Evolutionary conservation across 2,113 vertebrate species (phyloP).

Genomic region (Eretmochelys imbricata): DNA sequence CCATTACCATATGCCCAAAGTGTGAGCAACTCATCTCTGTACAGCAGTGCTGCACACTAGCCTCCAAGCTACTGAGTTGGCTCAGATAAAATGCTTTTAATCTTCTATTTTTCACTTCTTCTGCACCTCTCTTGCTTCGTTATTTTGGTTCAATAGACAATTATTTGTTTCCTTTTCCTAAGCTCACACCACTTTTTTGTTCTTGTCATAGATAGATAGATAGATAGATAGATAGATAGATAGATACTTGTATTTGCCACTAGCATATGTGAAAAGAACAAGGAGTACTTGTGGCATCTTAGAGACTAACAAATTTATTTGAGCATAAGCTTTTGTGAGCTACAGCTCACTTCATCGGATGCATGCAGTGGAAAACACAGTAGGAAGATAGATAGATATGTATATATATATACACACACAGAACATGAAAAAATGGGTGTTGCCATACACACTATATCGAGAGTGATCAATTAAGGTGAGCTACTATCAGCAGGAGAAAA

Average conservation of each 20-base stretch:
- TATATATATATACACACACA: no score
- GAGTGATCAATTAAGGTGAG: no score
- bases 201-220: neutral
- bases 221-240: neutral
- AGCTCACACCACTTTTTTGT: neutral
- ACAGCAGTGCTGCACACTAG: neutral
- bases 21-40: neutral
- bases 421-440: no score
- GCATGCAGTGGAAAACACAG: no score
- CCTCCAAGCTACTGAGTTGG: neutral
- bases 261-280: neutral
- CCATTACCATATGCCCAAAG: neutral
- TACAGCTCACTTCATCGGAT: no score
- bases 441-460: no score
- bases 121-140: neutral
- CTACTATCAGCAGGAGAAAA: no score
- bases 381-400: no score
- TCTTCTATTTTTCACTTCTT: neutral
- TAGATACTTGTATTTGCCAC: neutral
- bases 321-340: no score
- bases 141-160: neutral
- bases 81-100: neutral
- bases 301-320: no score
- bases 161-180: neutral
- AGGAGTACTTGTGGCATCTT: no score